These are phyloP conservation scores for Gallinago solitaria DNA, from an alignment of 2,797 vertebrate species.

Conservation along the genomic window DNA sequence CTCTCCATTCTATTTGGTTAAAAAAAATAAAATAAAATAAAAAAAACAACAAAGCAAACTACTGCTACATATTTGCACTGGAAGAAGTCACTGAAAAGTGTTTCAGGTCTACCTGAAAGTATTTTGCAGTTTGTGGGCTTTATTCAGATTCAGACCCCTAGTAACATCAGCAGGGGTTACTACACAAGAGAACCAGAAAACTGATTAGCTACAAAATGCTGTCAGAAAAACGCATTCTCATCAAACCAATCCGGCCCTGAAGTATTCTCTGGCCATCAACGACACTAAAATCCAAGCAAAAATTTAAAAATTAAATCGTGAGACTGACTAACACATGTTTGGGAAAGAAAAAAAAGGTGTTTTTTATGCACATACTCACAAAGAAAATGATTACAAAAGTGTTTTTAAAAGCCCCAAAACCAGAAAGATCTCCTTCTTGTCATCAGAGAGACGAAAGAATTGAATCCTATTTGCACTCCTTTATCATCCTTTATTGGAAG, in stretches of 20 bases:
- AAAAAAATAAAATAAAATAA: background rate
- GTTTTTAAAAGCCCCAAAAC: background rate
- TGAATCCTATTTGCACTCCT: background rate
- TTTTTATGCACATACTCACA: background rate
- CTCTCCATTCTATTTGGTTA: background rate
- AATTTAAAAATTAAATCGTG: background rate
- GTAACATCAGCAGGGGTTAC: background rate
- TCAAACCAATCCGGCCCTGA: background rate
- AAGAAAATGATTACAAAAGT: background rate
- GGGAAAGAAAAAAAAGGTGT: background rate
- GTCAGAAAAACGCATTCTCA: background rate
- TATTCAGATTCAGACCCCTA: background rate
- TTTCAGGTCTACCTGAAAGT: background rate
- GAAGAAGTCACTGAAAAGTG: background rate
- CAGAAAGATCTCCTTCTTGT: background rate
- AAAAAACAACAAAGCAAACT: no score
- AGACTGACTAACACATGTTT: accelerated
- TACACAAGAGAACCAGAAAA: background rate
- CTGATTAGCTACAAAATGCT: background rate
- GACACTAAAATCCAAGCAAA: background rate
- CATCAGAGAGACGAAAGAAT: background rate
- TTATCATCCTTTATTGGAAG: background rate
- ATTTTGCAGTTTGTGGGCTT: background rate
- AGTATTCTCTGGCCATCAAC: background rate
- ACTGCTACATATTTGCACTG: background rate